Conservation (phyloP, 2,888 invertebrate species). For the Xanthorhoe designata region DNA sequence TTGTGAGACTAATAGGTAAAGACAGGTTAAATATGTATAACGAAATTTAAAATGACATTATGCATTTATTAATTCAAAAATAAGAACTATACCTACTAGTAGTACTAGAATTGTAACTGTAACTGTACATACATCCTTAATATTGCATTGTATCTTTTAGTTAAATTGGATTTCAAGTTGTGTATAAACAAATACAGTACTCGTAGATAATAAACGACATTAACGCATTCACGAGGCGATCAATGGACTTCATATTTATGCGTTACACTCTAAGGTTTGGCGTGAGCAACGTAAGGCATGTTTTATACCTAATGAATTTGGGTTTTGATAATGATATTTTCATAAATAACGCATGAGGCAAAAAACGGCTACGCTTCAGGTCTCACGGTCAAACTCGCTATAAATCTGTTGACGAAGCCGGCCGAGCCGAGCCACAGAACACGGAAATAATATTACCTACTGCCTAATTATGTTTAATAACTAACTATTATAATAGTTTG, state of each 20-base stretch:
- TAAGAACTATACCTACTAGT: too few relatives aligned
- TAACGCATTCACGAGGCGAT: slow-evolving; percentile 66
- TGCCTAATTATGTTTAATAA: slow-evolving; percentile 67
- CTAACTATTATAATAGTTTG: slow-evolving; percentile 58
- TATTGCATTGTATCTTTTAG: too few relatives aligned
- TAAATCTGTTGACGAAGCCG: slow-evolving; percentile 76
- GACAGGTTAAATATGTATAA: slow-evolving; percentile 48
- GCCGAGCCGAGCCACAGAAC: slow-evolving; percentile 48
- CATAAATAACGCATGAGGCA: slow-evolving; percentile 82
- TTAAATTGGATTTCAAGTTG: too few relatives aligned
- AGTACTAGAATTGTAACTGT: too few relatives aligned
- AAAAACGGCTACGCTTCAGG: slow-evolving; percentile 78
- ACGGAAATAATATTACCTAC: slow-evolving; percentile 61
- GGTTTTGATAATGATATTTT: slow-evolving; percentile 79
- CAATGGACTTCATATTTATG: slow-evolving; percentile 64
- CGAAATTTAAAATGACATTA: too few relatives aligned
- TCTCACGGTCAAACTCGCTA: slow-evolving; percentile 83
- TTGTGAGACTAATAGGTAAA: too few relatives aligned
- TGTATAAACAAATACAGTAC: too few relatives aligned
- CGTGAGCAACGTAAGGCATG: slow-evolving; percentile 66
- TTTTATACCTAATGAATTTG: slow-evolving; percentile 64
- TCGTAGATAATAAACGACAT: too few relatives aligned
- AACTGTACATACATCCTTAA: too few relatives aligned
- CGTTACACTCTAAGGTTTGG: slow-evolving; percentile 65
- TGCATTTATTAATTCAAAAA: too few relatives aligned